phyloP scores from a whole-genome alignment of 2,113 vertebrate genomes.

The Scopus umbretta region DNA sequence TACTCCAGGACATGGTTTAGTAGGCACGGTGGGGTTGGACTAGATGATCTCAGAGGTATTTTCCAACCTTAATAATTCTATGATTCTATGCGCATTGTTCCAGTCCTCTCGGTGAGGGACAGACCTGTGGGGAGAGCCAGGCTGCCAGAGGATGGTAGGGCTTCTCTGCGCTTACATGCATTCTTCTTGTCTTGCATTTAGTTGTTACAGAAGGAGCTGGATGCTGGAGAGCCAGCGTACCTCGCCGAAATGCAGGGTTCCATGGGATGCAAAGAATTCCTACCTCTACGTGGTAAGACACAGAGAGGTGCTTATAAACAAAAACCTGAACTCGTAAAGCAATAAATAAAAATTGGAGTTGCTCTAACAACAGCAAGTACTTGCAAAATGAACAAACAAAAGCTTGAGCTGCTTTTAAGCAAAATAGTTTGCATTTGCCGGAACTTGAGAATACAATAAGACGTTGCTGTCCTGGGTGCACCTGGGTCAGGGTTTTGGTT shows the following conservation, averaged over 20 bases:
- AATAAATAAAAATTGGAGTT: background rate
- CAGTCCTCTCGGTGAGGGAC: background rate
- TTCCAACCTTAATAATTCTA: too few relatives aligned
- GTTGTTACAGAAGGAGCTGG: background rate
- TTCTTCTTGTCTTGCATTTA: background rate
- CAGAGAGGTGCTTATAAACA: background rate
- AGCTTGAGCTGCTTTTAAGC: background rate
- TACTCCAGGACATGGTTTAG: too few relatives aligned
- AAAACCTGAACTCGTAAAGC: background rate
- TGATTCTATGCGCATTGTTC: background rate
- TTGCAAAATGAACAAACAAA: background rate
- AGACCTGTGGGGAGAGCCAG: background rate
- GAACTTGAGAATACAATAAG: background rate
- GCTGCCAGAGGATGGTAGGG: background rate
- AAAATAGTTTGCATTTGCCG: background rate
- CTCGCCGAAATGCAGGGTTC: too few relatives aligned
- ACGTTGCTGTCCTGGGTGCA: background rate
- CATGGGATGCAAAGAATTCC: background rate
- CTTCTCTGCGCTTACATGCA: background rate
- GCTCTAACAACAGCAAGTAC: background rate
- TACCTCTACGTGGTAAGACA: background rate
- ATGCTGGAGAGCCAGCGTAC: rapidly evolving
- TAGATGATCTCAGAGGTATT: too few relatives aligned
- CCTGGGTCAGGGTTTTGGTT: background rate
- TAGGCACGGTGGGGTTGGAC: too few relatives aligned